These are phyloP conservation scores for Pteropus rufus DNA, from an alignment of 2,797 vertebrate genomes.

Conservation along the genomic window DNA sequence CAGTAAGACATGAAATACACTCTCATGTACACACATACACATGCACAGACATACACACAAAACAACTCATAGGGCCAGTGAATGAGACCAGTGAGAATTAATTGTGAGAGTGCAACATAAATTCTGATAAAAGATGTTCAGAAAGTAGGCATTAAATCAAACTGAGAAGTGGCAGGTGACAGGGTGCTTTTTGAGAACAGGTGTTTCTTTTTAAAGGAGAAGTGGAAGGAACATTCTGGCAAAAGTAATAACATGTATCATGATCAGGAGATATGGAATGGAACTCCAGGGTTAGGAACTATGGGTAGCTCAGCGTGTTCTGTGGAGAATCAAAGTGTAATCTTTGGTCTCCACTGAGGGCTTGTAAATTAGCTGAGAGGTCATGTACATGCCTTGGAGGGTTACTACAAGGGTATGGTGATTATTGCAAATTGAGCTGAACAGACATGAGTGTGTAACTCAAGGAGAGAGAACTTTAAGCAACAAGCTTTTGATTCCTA, in stretches of 20 bases:
- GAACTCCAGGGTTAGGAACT: neutral
- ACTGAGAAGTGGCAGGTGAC: neutral
- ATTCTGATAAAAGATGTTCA: neutral
- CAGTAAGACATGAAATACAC: neutral
- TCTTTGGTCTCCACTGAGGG: neutral
- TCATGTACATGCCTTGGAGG: neutral
- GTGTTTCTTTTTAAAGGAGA: neutral
- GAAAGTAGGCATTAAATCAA: conserved; percentile 5
- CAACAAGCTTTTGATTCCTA: neutral
- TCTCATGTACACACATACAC: neutral
- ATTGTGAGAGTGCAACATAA: neutral
- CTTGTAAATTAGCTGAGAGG: neutral
- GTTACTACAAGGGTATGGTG: neutral
- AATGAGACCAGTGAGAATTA: neutral
- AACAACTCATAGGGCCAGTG: neutral
- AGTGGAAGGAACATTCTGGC: neutral
- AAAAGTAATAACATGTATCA: neutral
- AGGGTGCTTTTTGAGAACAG: neutral
- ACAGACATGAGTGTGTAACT: neutral
- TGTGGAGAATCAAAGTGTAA: neutral
- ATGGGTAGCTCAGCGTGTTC: neutral
- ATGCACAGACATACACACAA: neutral
- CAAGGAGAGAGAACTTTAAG: neutral
- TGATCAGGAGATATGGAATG: accelerated
- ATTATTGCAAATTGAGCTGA: neutral